Evolutionary conservation across 2,113 vertebrate genomes (phyloP).

Genomic region (Martes martes): DNA sequence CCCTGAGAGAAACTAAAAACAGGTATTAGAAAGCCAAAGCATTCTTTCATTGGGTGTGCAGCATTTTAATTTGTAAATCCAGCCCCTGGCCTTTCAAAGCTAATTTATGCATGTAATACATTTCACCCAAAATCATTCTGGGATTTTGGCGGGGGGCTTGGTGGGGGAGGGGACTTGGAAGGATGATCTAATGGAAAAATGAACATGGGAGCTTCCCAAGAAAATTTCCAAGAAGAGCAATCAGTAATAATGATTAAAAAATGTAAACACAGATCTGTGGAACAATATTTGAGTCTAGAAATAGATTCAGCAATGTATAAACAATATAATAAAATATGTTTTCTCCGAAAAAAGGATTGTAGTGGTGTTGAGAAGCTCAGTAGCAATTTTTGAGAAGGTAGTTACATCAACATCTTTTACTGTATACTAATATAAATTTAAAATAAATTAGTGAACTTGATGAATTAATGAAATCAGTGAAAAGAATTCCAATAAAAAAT

Average conservation of each 20-base stretch:
- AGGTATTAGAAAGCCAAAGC: not conserved
- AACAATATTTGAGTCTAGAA: constrained; percentile 28
- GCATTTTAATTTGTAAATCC: constrained; percentile 41
- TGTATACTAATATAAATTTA: not conserved
- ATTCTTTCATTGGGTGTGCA: not conserved
- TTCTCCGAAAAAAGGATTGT: not conserved
- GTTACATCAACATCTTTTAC: not conserved
- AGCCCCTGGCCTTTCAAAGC: not conserved
- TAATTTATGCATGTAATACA: not conserved
- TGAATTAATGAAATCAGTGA: not conserved
- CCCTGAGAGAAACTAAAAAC: constrained; percentile 18
- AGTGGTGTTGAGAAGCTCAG: not conserved
- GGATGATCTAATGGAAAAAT: constrained; percentile 18
- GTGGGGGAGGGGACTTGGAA: not conserved
- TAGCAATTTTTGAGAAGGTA: not conserved
- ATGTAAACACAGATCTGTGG: not conserved
- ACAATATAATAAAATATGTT: not conserved
- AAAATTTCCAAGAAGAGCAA: not conserved
- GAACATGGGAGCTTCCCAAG: not conserved
- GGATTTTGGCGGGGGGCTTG: not conserved
- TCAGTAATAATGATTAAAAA: constrained; percentile 25
- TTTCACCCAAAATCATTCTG: constrained; percentile 35
- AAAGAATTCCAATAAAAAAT: not conserved
- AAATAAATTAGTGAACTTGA: not conserved
- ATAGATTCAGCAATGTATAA: not conserved